These are phyloP conservation scores for Acrocephalus arundinaceus DNA, from an alignment of 2,113 vertebrate genomes.

Conservation along the genomic window DNA sequence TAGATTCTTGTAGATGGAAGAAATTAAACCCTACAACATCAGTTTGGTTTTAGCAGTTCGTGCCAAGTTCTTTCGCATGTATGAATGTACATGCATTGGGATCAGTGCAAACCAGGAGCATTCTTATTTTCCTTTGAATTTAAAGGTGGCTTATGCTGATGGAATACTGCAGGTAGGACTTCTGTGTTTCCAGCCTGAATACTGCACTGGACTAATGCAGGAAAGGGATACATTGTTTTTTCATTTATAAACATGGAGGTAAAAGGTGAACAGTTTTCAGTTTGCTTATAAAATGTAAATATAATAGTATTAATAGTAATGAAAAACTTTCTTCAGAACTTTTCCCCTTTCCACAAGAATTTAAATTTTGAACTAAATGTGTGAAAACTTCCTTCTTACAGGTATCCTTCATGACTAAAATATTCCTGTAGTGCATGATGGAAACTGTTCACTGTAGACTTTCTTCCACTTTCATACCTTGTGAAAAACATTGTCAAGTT, in stretches of 20 bases:
- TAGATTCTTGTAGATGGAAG: constrained; percentile 62
- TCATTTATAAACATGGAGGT: not conserved
- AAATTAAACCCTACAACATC: constrained; percentile 72
- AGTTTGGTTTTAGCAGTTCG: constrained; percentile 55
- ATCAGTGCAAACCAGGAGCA: not conserved
- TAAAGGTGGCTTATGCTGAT: not conserved
- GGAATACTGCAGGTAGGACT: not conserved
- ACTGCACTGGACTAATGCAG: not conserved
- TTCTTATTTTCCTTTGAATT: not conserved
- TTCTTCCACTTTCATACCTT: not conserved
- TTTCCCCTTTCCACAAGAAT: not conserved
- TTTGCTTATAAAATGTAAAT: not conserved
- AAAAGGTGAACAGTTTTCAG: not conserved
- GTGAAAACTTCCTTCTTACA: not conserved
- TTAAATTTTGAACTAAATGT: not conserved
- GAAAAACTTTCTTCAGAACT: not conserved
- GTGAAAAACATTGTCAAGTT: not conserved
- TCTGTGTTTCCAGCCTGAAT: not conserved
- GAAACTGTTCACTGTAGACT: not conserved
- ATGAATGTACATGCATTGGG: not conserved
- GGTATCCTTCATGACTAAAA: not conserved
- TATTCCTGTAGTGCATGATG: not conserved
- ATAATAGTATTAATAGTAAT: not conserved
- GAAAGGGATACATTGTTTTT: not conserved
- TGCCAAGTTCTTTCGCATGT: constrained; percentile 2